Evolutionary conservation across 2,797 vertebrate species (phyloP).

Genomic region (Oryzias dopingdopingensis): DNA sequence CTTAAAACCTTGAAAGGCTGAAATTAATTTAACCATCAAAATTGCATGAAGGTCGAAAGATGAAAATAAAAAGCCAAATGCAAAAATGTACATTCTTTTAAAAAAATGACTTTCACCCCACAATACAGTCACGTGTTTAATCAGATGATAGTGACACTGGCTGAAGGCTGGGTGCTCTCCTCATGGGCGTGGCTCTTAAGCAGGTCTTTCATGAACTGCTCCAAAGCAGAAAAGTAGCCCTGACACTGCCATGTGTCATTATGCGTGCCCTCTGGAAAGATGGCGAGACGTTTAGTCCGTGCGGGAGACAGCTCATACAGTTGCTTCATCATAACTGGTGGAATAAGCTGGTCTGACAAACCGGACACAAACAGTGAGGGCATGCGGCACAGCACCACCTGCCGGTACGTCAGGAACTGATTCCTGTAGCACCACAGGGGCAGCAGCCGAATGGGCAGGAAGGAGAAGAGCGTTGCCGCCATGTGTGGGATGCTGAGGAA

Average conservation of each 20-base stretch:
- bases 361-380: conserved; percentile 97
- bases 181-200: conserved; percentile 91
- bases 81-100: conserved; percentile 82
- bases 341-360: conserved; percentile 96
- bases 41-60: conserved; percentile 59
- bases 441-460: conserved; percentile 93
- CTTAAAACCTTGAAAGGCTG: conserved; percentile 40
- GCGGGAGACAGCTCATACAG: conserved; percentile 96
- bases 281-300: conserved; percentile 96
- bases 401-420: conserved; percentile 95
- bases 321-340: conserved; percentile 99
- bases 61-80: conserved; percentile 44
- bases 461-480: conserved; percentile 96
- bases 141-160: conserved; percentile 94
- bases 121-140: conserved; percentile 3
- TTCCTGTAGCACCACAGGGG: conserved; percentile 99
- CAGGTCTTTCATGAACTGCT: conserved; percentile 97
- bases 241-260: conserved; percentile 99
- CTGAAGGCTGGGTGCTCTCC: conserved; percentile 85
- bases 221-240: conserved; percentile 94
- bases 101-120: not conserved
- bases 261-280: conserved; percentile 97
- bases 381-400: conserved; percentile 93
- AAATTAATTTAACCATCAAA: conserved; percentile 40
- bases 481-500: conserved; percentile 99